phyloP scores from a whole-genome alignment of 2,113 vertebrate species.

The Rutilus rutilus region DNA sequence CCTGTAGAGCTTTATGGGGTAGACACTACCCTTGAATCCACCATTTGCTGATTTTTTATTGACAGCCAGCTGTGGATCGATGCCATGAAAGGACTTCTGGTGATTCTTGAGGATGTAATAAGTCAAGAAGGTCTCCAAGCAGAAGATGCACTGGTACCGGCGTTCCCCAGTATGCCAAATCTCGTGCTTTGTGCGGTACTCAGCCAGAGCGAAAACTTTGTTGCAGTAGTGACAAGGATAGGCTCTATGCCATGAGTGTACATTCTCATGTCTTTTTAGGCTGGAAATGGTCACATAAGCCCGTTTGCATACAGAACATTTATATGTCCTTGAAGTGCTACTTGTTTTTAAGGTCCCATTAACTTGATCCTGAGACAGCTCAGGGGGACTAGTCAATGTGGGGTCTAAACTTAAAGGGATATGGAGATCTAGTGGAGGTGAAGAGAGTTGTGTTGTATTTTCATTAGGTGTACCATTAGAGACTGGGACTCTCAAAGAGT shows the following conservation, averaged over 20 bases:
- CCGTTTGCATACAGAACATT: conserved; percentile 91
- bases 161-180: conserved; percentile 98
- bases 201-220: conserved; percentile 96
- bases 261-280: conserved; percentile 94
- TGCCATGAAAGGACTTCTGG: conserved; percentile 96
- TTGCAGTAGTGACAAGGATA: conserved; percentile 98
- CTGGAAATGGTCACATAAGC: conserved; percentile 95
- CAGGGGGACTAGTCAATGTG: conserved; percentile 27
- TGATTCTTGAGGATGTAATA: conserved; percentile 99
- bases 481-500: conserved; percentile 50
- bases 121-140: conserved; percentile 97
- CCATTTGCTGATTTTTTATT: conserved; percentile 91
- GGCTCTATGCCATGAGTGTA: conserved; percentile 95
- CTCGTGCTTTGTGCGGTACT: conserved; percentile 97
- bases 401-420: conserved; percentile 42
- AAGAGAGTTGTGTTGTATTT: conserved; percentile 36
- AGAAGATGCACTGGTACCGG: conserved; percentile 98
- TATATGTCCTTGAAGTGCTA: conserved; percentile 86
- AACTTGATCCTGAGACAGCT: conserved; percentile 46
- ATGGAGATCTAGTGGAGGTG: conserved; percentile 46
- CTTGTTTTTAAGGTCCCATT: conserved; percentile 81
- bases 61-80: conserved; percentile 89
- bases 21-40: conserved; percentile 88
- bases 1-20: conserved; percentile 95
- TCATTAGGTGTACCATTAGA: conserved; percentile 33